Evolutionary conservation across 2,888 invertebrate species (phyloP).

Genomic region (Neria commutata): DNA sequence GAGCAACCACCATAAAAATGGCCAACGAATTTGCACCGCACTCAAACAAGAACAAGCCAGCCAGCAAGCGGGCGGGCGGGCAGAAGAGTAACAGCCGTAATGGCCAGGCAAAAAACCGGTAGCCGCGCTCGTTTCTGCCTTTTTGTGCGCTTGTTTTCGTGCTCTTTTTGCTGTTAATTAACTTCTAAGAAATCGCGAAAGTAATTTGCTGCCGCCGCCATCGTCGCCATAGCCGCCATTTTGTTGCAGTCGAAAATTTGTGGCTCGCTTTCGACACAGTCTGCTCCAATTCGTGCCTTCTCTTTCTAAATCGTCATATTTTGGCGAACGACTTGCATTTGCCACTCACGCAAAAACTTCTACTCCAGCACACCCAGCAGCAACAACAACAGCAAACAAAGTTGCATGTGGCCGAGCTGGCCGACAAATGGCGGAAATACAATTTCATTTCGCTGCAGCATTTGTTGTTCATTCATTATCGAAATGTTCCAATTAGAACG

Average conservation of each 20-base stretch:
- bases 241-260: neutral
- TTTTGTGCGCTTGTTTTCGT: slow-evolving; percentile 18
- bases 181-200: slow-evolving; percentile 43
- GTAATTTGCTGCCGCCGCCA: slow-evolving; percentile 4
- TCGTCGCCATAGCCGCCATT: too few species aligned
- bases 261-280: slow-evolving; percentile 4
- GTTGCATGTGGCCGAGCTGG: too few species aligned
- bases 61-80: neutral
- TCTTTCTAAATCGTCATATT: slow-evolving; percentile 50
- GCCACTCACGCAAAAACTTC: slow-evolving; percentile 1
- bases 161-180: slow-evolving; percentile 41
- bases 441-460: slow-evolving; percentile 22
- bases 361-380: too few species aligned
- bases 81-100: neutral
- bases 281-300: slow-evolving; percentile 36
- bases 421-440: neutral
- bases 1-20: slow-evolving; percentile 47
- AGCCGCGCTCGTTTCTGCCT: slow-evolving; percentile 36
- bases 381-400: neutral
- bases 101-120: slow-evolving; percentile 40
- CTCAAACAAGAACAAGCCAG: neutral
- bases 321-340: slow-evolving; percentile 1
- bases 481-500: slow-evolving; percentile 45
- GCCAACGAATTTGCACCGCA: slow-evolving; percentile 41
- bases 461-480: slow-evolving; percentile 41